Percentiles rank a stretch among this genome's conserved stretches.
Conservation (phyloP, 2,797 vertebrate species). For the Myotis planiceps region DNA sequence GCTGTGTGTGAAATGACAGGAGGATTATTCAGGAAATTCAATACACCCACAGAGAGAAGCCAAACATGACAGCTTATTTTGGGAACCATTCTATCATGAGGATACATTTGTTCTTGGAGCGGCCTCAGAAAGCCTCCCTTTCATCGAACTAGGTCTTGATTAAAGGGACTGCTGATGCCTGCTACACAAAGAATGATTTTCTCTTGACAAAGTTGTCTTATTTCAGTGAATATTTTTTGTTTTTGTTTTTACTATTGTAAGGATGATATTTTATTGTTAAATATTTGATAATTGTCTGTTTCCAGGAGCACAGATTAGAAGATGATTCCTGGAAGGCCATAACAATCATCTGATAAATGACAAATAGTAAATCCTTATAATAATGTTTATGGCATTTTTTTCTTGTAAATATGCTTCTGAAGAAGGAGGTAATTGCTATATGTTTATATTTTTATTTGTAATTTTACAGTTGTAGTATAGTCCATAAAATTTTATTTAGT, state of each 20-base stretch:
- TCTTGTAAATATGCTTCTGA: neutral
- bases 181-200: neutral
- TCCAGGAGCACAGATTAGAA: neutral
- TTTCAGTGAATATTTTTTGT: neutral
- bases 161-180: constrained; percentile 9
- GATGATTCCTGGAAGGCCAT: neutral
- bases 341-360: neutral
- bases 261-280: constrained; percentile 48
- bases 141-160: neutral
- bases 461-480: neutral
- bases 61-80: constrained; percentile 62
- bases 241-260: neutral
- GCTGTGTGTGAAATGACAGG: constrained; percentile 38
- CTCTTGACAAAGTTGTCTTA: neutral
- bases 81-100: constrained; percentile 35
- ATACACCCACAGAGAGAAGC: constrained; percentile 22
- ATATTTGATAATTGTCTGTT: neutral
- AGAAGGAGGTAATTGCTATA: neutral
- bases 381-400: neutral
- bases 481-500: neutral
- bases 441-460: neutral
- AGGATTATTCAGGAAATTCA: constrained; percentile 51
- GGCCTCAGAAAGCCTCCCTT: constrained; percentile 27
- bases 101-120: constrained; percentile 36
- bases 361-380: neutral